phyloP scores from a whole-genome alignment of 2,797 vertebrate species.

The Schizopygopsis pylzovi region DNA sequence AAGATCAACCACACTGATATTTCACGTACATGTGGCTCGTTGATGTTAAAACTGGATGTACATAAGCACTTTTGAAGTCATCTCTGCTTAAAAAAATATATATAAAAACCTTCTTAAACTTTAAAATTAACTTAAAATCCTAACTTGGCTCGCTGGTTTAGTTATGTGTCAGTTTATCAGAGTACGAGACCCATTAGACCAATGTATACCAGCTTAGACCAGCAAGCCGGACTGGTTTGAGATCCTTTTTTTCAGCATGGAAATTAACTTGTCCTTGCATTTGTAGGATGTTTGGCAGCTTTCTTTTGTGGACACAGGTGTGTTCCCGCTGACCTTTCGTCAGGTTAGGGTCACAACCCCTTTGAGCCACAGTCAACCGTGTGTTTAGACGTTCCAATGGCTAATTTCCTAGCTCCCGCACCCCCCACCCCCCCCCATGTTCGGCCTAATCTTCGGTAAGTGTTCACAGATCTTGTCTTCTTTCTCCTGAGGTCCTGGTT shows the following conservation, averaged over 20 bases:
- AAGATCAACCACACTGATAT: background rate
- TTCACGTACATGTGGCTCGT: background rate
- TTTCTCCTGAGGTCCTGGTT: conserved; percentile 51
- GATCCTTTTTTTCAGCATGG: background rate
- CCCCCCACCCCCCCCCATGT: conserved; percentile 59
- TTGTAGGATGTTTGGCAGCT: conserved; percentile 32
- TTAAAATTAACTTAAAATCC: background rate
- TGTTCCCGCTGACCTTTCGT: conserved; percentile 49
- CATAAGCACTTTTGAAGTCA: background rate
- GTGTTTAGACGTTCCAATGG: conserved; percentile 47
- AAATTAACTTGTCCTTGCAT: background rate
- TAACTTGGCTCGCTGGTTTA: background rate
- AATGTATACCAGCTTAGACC: background rate
- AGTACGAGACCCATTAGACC: background rate
- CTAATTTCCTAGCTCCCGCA: conserved; percentile 56
- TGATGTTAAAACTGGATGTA: background rate
- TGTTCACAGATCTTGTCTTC: conserved; percentile 71
- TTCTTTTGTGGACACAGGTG: conserved; percentile 63
- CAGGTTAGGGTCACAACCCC: conserved; percentile 51
- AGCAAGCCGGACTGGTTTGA: background rate
- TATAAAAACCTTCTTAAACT: background rate
- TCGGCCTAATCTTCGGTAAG: conserved; percentile 71
- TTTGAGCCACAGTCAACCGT: conserved; percentile 45
- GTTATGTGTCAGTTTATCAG: background rate
- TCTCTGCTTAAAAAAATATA: background rate